Percentiles rank a stretch among this genome's conserved stretches.
phyloP scores from a whole-genome alignment of 2,797 vertebrate species.

The Ara ararauna region DNA sequence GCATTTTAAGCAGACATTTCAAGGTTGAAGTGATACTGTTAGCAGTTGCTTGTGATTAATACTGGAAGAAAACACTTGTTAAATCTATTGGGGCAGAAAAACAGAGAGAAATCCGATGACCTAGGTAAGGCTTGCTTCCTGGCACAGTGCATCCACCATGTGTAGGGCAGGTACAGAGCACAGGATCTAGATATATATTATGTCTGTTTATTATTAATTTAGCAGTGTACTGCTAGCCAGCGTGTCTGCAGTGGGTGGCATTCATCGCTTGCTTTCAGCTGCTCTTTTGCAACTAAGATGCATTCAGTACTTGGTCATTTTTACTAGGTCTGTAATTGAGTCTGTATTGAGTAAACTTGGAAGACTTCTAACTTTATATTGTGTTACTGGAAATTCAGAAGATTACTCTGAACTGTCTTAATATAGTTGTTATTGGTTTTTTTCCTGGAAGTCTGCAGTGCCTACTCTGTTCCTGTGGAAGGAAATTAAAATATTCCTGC shows the following conservation, averaged over 20 bases:
- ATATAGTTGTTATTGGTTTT: not conserved
- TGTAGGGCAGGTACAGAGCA: not conserved
- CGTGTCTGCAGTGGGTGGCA: not conserved
- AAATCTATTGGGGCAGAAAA: conserved; percentile 31
- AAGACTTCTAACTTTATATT: conserved; percentile 26
- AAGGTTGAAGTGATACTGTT: conserved; percentile 40
- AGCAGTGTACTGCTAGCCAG: not conserved
- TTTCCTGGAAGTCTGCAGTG: not conserved
- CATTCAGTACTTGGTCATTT: not conserved
- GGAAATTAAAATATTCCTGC: conserved; percentile 32
- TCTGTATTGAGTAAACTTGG: conserved; percentile 31
- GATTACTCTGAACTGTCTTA: conserved; percentile 17
- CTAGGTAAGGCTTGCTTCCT: not conserved
- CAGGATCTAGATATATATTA: not conserved
- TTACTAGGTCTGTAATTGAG: not conserved
- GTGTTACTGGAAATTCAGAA: conserved; percentile 20
- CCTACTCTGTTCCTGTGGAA: not conserved
- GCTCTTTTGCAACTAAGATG: not conserved
- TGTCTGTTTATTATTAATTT: not conserved
- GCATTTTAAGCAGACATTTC: conserved; percentile 58
- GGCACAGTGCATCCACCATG: not conserved
- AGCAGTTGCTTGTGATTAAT: conserved; percentile 17
- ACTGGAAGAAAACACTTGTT: conserved; percentile 21
- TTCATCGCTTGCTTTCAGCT: not conserved
- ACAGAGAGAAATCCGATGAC: not conserved